Conservation (phyloP, 2,888 invertebrate genomes). For the Microplitis deprimator region DNA sequence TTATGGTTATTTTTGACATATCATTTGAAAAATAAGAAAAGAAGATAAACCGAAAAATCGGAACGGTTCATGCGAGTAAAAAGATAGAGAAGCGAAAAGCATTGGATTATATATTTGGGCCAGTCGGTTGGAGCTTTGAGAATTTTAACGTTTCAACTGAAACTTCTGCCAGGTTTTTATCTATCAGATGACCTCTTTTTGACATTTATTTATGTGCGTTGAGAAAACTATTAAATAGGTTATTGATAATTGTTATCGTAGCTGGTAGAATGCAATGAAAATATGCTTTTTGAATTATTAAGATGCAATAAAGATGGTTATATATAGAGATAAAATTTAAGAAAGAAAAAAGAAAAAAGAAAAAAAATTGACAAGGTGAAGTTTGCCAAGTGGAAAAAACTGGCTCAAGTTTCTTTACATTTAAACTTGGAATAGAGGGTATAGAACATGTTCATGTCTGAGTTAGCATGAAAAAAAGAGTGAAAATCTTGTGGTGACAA, state of each 20-base stretch:
- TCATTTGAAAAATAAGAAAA: neutral
- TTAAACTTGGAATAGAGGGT: neutral
- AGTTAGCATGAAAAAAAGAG: neutral
- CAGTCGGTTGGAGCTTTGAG: neutral
- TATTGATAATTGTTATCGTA: neutral
- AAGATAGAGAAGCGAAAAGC: neutral
- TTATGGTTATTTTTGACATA: neutral
- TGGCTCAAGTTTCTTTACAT: neutral
- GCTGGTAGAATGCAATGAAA: neutral
- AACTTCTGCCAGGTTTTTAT: neutral
- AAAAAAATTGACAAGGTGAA: neutral
- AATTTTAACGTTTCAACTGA: neutral
- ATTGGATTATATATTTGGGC: neutral
- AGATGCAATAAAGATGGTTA: too few species aligned
- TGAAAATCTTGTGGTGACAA: slow-evolving; percentile 11
- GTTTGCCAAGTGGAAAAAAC: neutral
- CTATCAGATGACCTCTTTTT: neutral
- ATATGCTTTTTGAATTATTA: neutral
- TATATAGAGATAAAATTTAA: neutral
- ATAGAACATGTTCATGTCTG: neutral
- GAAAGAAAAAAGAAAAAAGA: neutral
- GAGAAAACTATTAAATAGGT: too few species aligned
- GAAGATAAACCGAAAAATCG: neutral
- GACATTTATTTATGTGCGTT: neutral
- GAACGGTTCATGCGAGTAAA: neutral